Evolutionary conservation across 2,797 vertebrate species (phyloP), one percentile per base, ranked within the genome.

Genomic region (Mormyrops attenuatus): DNA sequence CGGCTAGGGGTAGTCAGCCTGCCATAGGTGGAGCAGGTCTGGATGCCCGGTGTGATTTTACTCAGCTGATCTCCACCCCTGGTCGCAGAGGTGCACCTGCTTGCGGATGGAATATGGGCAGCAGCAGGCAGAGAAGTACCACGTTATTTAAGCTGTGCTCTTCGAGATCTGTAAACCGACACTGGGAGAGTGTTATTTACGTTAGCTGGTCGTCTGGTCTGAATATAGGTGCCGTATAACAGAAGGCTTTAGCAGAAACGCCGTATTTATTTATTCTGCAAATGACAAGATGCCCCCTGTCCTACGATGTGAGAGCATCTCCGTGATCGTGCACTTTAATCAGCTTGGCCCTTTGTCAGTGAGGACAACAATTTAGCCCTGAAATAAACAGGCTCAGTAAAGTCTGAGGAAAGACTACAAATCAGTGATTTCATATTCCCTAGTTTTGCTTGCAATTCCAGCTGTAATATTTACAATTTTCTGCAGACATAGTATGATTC

Each of bases 321-420:
- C 6, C 34, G 38, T 80, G 38, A 44, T 44, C 26, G 0, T 80
- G 73, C 38, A 80, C 38, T 38, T 80, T 44, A 80, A 80, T 80
- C 73, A 80, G 73, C 38, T 80, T 8, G 38, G 38, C 34, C 15
- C 73, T 20, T 80, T 80, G 73, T 80, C 30, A 80, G 73, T 80
- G 34, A 80, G 34, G 17, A 80, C 88, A 49, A 30, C 13, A 89
- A 90, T 50, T 89, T 90, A 92, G 88, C 91, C 89, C 22, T 30
- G 90, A 91, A 92, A 92, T 93, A 93, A 92, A 86, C 90, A 91
- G 90, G 90, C 17, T 89, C 53, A n/a, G 80, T 44, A 88, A 88
- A 88, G 89, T 90, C 91, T 80, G 38, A 41, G 15, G 3, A 41
- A 20, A 77, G 73, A 38, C 73, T 77, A 77, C 30, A 77, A 77